Evolutionary conservation across 1,140 invertebrate genomes (phyloP), one percentile per base, ranked within the genome.

Genomic region (Agrilus planipennis): DNA sequence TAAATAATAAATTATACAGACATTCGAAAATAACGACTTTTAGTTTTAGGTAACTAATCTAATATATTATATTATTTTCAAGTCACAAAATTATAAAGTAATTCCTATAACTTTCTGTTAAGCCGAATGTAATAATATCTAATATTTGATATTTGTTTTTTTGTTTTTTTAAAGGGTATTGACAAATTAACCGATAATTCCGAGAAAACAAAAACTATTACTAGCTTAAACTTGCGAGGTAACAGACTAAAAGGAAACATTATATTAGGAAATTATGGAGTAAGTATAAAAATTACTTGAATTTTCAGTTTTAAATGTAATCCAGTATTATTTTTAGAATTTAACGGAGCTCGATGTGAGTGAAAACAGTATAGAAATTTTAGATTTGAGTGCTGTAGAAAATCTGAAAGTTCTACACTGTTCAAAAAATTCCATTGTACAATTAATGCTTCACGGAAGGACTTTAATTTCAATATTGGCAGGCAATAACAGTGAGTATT

Each of bases 201-300:
- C 0, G 23, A 27, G 59, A 64, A 52, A 57, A 50, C 38, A 58
- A 61, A 57, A 52, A 58, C 72, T 34, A 62, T 84, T 1, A 76
- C 77, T 17, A 80, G 72, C 49, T 72, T 85, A 4, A 84, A 83
- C 61, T 64, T 85, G 28, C 67, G 80, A 40, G 75, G 79, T 45
- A 85, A 84, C 61, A 72, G 77, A 46, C 61, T 87, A 4, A 83
- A 84, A 60, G 83, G 82, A 47, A 83, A 79, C 61, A 85, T 87
- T 39, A 79, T 87, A 46, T 71, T 87, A 20, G 82, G 81, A 43
- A 85, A 85, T 60, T 87, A 85, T 60, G 81, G 80, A 52, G 83
- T 85, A 72, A 76, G 68, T 70, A 47, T 36, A 28, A 40, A 39
- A 2, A 19, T 30, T 5, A 32, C 19, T 17, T 25, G 22, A 5